Percentiles rank a stretch among this genome's conserved stretches.
Conservation (phyloP, 1,140 invertebrate genomes). For the Zaprionus ornatus region DNA sequence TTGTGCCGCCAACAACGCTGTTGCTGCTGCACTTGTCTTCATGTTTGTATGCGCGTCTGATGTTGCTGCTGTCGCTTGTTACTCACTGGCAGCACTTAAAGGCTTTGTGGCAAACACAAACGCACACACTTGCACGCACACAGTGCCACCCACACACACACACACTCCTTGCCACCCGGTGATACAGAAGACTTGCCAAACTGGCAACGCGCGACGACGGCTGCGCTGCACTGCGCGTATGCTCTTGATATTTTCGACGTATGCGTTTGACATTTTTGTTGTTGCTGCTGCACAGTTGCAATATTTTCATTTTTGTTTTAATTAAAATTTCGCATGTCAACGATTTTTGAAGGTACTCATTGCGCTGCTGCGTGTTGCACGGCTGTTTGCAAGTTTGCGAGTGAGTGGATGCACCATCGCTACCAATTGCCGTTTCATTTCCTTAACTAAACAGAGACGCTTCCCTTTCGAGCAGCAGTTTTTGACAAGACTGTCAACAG, state of each 20-base stretch:
- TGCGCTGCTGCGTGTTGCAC: not conserved
- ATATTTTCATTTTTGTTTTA: conserved; percentile 75
- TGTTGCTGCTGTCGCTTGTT: conserved; percentile 44
- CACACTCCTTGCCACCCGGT: not conserved
- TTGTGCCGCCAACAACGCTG: not conserved
- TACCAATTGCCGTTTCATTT: conserved; percentile 57
- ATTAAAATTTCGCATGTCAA: conserved; percentile 78
- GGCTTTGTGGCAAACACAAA: conserved; percentile 66
- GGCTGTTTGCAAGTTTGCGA: not conserved
- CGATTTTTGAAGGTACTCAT: conserved; percentile 57
- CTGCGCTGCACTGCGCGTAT: conserved; percentile 47
- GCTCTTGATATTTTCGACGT: conserved; percentile 78
- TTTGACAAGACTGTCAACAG: conserved; percentile 54
- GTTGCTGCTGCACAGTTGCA: conserved; percentile 54
- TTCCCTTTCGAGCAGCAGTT: conserved; percentile 27
- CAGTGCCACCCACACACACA: not conserved
- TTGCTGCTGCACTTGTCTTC: conserved; percentile 25
- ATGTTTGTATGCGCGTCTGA: conserved; percentile 34
- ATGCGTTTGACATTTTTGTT: conserved; percentile 72
- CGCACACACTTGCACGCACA: conserved; percentile 13
- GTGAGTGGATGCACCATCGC: not conserved
- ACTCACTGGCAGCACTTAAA: conserved; percentile 72
- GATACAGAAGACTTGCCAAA: conserved; percentile 9
- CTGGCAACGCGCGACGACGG: conserved; percentile 22
- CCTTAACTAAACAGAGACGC: conserved; percentile 44